Conservation (phyloP, 2,113 vertebrate genomes). For the Actenoides lindsayi region DNA sequence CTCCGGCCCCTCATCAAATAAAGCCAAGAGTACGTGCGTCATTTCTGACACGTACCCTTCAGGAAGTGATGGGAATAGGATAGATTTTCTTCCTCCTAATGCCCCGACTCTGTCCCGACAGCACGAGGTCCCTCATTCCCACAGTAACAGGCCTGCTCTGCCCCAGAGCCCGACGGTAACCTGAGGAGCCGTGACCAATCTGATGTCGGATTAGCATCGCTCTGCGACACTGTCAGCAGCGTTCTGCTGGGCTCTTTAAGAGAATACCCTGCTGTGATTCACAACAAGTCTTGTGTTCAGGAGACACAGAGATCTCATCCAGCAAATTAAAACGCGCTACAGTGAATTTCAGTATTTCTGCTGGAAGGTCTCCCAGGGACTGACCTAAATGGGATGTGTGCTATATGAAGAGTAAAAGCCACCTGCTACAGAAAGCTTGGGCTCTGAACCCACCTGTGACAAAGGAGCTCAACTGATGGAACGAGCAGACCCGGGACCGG, state of each 20-base stretch:
- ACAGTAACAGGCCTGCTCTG: constrained; percentile 26
- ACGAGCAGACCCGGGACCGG: fast-evolving
- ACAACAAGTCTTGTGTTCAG: constrained; percentile 52
- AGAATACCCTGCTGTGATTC: constrained; percentile 56
- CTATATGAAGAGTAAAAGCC: constrained; percentile 15
- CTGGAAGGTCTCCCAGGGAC: background rate
- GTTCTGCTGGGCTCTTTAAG: constrained; percentile 45
- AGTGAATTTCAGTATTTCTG: constrained; percentile 31
- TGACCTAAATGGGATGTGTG: background rate
- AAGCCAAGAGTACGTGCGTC: constrained; percentile 35
- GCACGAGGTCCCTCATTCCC: constrained; percentile 67
- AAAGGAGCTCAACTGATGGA: fast-evolving
- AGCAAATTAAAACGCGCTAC: constrained; percentile 4
- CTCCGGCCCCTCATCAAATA: constrained; percentile 8
- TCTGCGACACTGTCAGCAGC: constrained; percentile 50
- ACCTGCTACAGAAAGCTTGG: constrained; percentile 18
- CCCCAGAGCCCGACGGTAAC: constrained; percentile 11
- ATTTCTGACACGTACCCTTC: constrained; percentile 58
- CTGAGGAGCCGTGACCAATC: constrained; percentile 60
- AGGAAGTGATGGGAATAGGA: constrained; percentile 68
- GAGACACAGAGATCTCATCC: constrained; percentile 35
- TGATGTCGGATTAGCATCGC: constrained; percentile 49
- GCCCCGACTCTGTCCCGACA: constrained; percentile 38
- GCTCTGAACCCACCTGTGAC: background rate
- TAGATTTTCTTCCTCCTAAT: constrained; percentile 67